Base-by-base conservation (phyloP, 2,113 vertebrate genomes). In the Pseudolaguvia tuberculata region DNA sequence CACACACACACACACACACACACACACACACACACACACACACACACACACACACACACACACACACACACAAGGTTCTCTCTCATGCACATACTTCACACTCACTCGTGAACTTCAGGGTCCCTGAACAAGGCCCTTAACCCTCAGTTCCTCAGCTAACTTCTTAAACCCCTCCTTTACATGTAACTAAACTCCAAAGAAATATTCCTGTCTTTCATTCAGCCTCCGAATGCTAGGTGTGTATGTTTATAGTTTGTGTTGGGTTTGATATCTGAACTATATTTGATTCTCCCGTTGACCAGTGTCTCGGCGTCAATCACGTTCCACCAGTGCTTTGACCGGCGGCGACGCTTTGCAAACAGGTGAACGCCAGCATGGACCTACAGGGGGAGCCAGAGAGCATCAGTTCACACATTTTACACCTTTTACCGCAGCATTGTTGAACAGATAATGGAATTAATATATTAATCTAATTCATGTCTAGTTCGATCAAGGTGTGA, bases 291-390 rank as follows among this genome's bases (percentile, higher is more conserved):
- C 61, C n/a, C 51, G 21, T 62, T 90, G 92, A 92, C 79, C 93
- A 96, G 95, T 89, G 68, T 94, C 93, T 85, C 92, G 93, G 70
- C 93, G 93, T 80, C 93, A 96, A 84, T 95, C 94, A 86, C 92
- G 94, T 85, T 96, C 94, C 8, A 96, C 95, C 84, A 94, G 94
- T 86, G 94, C 94, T 68, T 92, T 96, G 91, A 93, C 91, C 85
- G 80, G 93, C 68, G 89, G 92, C 78, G 94, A 96, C 83, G 88
- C 83, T 72, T 92, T 87, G 78, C 92, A 90, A 85, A 82, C 95
- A 96, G 95, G 95, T 98, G 94, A 96, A 83, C 76, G 23, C 86
- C 84, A 29, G 72, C 77, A 68, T 51, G 31, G 31, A 77, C 42
- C 45, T 18, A 53, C 58, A 56, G 25, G 68, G 68, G 58, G 69